Percentiles rank a stretch among this genome's conserved stretches.
These are phyloP conservation scores for Hydropotes inermis DNA, from an alignment of 2,113 vertebrate species.

Conservation along the genomic window DNA sequence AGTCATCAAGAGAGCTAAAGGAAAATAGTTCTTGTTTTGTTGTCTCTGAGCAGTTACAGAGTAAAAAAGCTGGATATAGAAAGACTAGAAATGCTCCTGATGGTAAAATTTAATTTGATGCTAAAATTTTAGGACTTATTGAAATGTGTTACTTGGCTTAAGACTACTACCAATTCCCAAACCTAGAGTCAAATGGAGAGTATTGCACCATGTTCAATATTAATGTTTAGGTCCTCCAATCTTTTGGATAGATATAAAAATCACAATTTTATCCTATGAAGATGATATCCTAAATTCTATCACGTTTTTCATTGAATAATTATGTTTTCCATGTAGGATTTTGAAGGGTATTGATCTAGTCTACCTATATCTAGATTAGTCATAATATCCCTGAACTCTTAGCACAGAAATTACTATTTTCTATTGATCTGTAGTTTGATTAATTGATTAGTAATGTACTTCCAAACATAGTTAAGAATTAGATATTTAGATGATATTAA, in stretches of 20 bases:
- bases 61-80: background rate
- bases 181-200: background rate
- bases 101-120: background rate
- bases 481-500: background rate
- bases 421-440: background rate
- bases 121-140: background rate
- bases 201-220: accelerated
- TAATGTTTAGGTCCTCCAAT: background rate
- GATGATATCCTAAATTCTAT: background rate
- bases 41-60: background rate
- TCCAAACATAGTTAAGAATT: background rate
- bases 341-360: background rate
- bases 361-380: background rate
- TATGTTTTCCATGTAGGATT: background rate
- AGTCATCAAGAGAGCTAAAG: background rate
- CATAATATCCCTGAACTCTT: background rate
- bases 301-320: background rate
- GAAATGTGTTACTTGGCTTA: background rate
- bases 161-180: background rate
- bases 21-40: background rate
- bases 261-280: background rate
- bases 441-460: background rate
- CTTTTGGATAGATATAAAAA: background rate
- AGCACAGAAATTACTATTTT: background rate
- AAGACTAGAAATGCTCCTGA: background rate